Evolutionary conservation across 2,888 invertebrate genomes (phyloP).

Genomic region (Netelia fuscicornis): DNA sequence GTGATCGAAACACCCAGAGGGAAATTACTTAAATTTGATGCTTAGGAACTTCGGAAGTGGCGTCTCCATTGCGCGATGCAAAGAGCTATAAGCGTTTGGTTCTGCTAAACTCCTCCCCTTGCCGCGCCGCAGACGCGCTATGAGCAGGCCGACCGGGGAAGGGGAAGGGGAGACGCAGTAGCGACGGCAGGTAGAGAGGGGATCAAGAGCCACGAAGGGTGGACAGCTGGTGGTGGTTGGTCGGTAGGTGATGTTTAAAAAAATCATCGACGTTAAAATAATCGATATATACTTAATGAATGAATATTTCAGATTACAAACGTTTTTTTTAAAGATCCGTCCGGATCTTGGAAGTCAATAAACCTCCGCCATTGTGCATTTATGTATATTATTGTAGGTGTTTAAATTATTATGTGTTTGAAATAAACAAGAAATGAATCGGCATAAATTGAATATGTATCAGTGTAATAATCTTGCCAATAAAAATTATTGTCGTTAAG

Average conservation of each 20-base stretch:
- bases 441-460: too few species aligned
- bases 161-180: conserved; percentile 62
- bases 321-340: too few species aligned
- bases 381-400: too few species aligned
- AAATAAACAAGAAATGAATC: too few species aligned
- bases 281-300: background rate
- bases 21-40: conserved; percentile 79
- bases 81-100: conserved; percentile 77
- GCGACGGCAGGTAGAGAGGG: conserved; percentile 60
- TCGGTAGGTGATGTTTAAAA: conserved; percentile 6
- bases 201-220: conserved; percentile 60
- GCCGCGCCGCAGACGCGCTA: conserved; percentile 18
- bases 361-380: too few species aligned
- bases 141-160: conserved; percentile 28
- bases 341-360: too few species aligned
- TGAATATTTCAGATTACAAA: too few species aligned
- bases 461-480: too few species aligned
- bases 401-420: too few species aligned
- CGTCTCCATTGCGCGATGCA: conserved; percentile 82
- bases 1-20: conserved; percentile 67
- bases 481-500: too few species aligned
- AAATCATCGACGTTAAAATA: background rate
- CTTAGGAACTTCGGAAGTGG: conserved; percentile 83
- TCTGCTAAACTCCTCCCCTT: conserved; percentile 73
- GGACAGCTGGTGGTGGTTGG: conserved; percentile 54